phyloP scores from a whole-genome alignment of 2,113 vertebrate genomes.

The Cochlearius cochlearius region DNA sequence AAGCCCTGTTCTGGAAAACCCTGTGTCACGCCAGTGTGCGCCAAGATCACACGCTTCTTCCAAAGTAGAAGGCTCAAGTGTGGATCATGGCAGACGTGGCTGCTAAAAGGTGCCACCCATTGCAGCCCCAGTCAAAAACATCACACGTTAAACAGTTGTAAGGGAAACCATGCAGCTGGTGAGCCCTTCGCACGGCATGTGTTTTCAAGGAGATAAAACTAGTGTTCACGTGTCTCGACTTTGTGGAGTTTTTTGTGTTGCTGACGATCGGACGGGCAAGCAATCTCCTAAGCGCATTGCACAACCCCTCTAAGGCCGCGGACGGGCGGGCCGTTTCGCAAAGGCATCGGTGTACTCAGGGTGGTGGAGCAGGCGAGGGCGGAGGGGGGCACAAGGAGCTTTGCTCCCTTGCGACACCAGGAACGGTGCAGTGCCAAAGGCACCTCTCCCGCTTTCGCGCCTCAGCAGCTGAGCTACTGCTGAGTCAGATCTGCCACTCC shows the following conservation, averaged over 20 bases:
- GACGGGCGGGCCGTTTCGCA: not conserved
- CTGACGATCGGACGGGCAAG: rapidly evolving
- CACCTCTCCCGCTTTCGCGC: not conserved
- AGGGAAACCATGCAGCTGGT: not conserved
- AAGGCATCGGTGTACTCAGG: rapidly evolving
- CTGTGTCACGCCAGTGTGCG: rapidly evolving
- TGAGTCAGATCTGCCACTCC: not conserved
- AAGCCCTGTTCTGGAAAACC: not conserved
- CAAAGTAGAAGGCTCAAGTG: not conserved
- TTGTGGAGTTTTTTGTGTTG: not conserved
- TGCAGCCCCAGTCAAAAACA: rapidly evolving
- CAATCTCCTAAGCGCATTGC: not conserved
- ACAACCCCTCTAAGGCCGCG: not conserved
- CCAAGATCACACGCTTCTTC: not conserved
- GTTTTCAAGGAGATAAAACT: not conserved
- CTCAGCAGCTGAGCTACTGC: not conserved
- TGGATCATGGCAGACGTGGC: not conserved
- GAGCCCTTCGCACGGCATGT: not conserved
- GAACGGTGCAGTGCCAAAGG: not conserved
- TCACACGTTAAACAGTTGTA: not conserved
- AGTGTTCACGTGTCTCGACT: not conserved
- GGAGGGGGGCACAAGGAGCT: rapidly evolving
- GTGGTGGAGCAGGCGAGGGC: rapidly evolving
- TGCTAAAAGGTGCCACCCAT: not conserved
- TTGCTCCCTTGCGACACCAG: not conserved